A percentile compares a stretch with the other conserved stretches of the same genome.
Conservation (phyloP, 2,888 invertebrate genomes). For the Acanthococcus lagerstroemiae region DNA sequence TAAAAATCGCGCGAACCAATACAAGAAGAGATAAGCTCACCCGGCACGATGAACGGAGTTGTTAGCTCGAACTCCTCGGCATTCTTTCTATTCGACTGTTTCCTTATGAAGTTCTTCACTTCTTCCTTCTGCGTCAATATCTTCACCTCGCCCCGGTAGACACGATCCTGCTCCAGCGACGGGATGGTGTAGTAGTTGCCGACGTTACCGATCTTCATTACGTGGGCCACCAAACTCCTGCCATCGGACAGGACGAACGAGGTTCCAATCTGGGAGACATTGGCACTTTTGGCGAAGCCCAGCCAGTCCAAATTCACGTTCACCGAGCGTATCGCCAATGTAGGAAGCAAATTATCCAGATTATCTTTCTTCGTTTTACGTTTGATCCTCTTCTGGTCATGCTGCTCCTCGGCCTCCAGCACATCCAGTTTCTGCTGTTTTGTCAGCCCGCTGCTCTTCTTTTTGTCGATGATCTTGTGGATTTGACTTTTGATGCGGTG, state of each 20-base stretch:
- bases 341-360: conserved; percentile 15
- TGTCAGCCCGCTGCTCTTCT: too few species aligned
- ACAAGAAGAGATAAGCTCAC: too few species aligned
- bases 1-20: too few species aligned
- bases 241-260: conserved; percentile 19
- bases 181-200: conserved; percentile 22
- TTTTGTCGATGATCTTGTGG: conserved; percentile 3
- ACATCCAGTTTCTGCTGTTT: background rate
- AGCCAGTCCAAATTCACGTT: conserved; percentile 26
- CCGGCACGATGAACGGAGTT: conserved; percentile 33
- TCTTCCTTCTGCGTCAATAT: conserved; percentile 18
- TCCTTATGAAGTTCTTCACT: conserved; percentile 19
- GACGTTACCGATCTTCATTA: conserved; percentile 15
- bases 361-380: conserved; percentile 4
- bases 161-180: conserved; percentile 23
- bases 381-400: background rate
- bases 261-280: conserved; percentile 10
- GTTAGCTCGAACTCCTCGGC: conserved; percentile 32
- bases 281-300: conserved; percentile 18
- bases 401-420: background rate
- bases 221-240: conserved; percentile 12
- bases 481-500: conserved; percentile 13
- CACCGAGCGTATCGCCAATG: conserved; percentile 15
- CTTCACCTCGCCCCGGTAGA: conserved; percentile 22
- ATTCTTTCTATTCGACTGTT: conserved; percentile 9